Base-by-base conservation (phyloP, 2,888 invertebrate genomes). In the Drosophila incognita region DNA sequence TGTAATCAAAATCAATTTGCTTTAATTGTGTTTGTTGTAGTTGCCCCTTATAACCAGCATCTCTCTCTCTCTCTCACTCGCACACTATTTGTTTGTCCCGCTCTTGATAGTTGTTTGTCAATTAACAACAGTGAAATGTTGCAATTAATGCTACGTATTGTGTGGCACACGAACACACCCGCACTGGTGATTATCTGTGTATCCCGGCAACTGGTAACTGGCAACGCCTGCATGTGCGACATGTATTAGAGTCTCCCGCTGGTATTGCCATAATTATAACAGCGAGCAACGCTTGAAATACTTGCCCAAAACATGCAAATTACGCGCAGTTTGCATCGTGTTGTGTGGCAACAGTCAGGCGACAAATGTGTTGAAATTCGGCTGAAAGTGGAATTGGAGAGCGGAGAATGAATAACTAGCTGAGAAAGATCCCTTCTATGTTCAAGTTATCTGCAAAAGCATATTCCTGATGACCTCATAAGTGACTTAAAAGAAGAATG, bases 121-220 rank as follows among this genome's bases (percentile, higher is more conserved):
- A 86, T 86, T 86, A 89, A 87, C 79, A 85, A 72, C 73, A 79
- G 81, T 73, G 69, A 86, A 86, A 89, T 87, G 78, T 89, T 84
- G 84, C 87, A 87, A 86, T 87, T 89, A 87, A 84, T 83, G 81
- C 82, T 75, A 76, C 69, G 67, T 69, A 75, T 73, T 76, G 73
- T 69, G 33, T 58, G 42, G 52, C 62, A 63, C 56, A 40, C 53
- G 61, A 52, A 49, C 40, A 64, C 62, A 49, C 38, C 29, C 58
- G 21, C 42, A 35, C 46, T 52, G 33, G 46, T 52, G 36, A 38
- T 61, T 69, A 54, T 57, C 53, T 53, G 36, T 70, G 60, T 68
- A 11, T 33, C 33, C 11, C 33, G 11, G 11, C 33, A 33, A 57
- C 4, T 46, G 24, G 46, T 18, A 51, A 57, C 10, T 42, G 59